Conservation (phyloP, 2,797 vertebrate genomes). For the Tokudaia muenninki region DNA sequence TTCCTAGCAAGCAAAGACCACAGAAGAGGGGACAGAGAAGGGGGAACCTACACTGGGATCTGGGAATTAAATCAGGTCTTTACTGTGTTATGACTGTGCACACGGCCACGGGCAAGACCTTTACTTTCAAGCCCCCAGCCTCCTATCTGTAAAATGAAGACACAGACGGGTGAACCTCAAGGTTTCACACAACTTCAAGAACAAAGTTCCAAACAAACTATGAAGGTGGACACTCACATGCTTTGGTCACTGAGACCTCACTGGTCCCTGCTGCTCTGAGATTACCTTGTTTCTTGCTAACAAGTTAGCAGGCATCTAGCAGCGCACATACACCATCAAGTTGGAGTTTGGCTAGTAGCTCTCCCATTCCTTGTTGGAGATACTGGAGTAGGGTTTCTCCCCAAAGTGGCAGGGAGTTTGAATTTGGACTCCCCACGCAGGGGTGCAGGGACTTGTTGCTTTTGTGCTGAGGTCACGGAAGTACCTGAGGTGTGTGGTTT, state of each 20-base stretch:
- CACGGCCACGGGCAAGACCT: not conserved
- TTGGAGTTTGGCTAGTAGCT: not conserved
- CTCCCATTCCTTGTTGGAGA: not conserved
- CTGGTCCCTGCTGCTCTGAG: not conserved
- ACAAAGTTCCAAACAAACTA: not conserved
- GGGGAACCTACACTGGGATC: not conserved
- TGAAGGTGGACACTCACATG: not conserved
- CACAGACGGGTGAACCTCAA: not conserved
- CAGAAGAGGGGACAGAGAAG: not conserved
- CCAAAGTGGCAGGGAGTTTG: constrained; percentile 20
- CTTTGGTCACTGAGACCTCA: not conserved
- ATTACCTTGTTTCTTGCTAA: not conserved
- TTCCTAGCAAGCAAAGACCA: not conserved
- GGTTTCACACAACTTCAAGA: not conserved
- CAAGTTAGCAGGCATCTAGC: not conserved
- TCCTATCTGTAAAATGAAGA: constrained; percentile 12
- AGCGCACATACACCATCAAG: not conserved
- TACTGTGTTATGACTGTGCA: not conserved
- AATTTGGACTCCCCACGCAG: not conserved
- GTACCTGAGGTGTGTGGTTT: not conserved
- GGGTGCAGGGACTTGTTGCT: not conserved
- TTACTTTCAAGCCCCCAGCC: constrained; percentile 34
- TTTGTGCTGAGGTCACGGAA: constrained; percentile 25
- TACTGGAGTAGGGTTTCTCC: not conserved
- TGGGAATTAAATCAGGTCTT: constrained; percentile 7